A percentile compares a stretch with the other conserved stretches of the same genome.
phyloP scores from a whole-genome alignment of 2,113 vertebrate species.

The Ciconia maguari region DNA sequence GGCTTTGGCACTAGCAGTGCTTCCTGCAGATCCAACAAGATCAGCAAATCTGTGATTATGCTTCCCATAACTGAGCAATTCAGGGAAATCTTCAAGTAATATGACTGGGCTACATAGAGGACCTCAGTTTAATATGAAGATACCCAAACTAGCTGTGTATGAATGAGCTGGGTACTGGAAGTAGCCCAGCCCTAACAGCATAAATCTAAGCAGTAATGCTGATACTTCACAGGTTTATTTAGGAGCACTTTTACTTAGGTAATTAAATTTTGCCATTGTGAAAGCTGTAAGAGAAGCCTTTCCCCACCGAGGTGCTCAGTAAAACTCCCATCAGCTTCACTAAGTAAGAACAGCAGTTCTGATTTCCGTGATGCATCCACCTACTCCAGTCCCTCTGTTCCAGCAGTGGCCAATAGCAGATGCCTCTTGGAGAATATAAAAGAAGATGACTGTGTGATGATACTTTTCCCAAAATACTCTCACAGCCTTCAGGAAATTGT shows the following conservation, averaged over 20 bases:
- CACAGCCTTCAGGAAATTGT: conserved; percentile 24
- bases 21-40: not conserved
- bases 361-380: not conserved
- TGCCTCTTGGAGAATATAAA: not conserved
- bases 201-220: not conserved
- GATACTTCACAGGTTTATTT: not conserved
- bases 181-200: not conserved
- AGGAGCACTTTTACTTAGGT: not conserved
- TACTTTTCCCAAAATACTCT: not conserved
- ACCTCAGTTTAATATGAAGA: not conserved
- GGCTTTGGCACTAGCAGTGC: not conserved
- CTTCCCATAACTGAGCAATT: not conserved
- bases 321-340: not conserved
- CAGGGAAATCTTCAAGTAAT: not conserved
- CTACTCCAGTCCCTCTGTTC: not conserved
- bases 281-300: not conserved
- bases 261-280: not conserved
- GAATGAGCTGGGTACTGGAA: not conserved
- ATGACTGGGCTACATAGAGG: not conserved
- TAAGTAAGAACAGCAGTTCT: not conserved
- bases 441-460: not conserved
- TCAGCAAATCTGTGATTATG: not conserved
- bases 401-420: not conserved
- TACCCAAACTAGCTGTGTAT: not conserved
- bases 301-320: not conserved